Conservation (phyloP, 2,888 invertebrate species). For the Aradus depressus region DNA sequence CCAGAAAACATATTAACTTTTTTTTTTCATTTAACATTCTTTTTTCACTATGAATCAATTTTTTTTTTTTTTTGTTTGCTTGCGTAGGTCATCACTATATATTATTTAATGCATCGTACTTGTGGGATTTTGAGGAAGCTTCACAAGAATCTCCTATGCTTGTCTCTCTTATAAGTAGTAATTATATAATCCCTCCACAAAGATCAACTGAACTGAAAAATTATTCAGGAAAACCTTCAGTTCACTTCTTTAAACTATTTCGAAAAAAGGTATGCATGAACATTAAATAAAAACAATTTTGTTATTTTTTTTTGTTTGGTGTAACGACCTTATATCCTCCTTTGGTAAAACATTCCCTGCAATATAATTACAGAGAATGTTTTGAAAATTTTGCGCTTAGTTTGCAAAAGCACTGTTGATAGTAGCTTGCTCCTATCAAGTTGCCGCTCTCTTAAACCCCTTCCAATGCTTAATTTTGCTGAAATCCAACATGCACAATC, state of each 20-base stretch:
- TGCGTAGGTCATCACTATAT: slow-evolving; percentile 21
- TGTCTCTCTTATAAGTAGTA: slow-evolving; percentile 60
- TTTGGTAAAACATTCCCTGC: no score
- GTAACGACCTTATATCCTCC: no score
- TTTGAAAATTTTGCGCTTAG: no score
- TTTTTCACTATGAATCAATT: neutral
- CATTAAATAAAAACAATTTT: no score
- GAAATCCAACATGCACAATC: no score
- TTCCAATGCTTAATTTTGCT: no score
- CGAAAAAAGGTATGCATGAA: slow-evolving; percentile 17
- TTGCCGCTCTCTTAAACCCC: no score
- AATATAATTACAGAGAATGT: no score
- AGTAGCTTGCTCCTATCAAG: no score
- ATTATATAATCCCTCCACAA: slow-evolving; percentile 45
- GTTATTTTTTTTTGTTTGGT: no score
- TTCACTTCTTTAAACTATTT: slow-evolving; percentile 16
- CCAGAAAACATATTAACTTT: neutral
- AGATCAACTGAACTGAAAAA: neutral
- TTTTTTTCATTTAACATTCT: neutral
- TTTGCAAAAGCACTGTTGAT: no score
- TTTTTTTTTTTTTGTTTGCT: slow-evolving; percentile 14
- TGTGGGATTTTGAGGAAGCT: slow-evolving; percentile 37
- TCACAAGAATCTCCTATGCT: slow-evolving; percentile 63
- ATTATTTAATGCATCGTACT: slow-evolving; percentile 18
- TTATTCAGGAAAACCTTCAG: slow-evolving; percentile 8